phyloP scores from a whole-genome alignment of 1,140 invertebrate species.

The Scaptodrosophila lebanonensis region DNA sequence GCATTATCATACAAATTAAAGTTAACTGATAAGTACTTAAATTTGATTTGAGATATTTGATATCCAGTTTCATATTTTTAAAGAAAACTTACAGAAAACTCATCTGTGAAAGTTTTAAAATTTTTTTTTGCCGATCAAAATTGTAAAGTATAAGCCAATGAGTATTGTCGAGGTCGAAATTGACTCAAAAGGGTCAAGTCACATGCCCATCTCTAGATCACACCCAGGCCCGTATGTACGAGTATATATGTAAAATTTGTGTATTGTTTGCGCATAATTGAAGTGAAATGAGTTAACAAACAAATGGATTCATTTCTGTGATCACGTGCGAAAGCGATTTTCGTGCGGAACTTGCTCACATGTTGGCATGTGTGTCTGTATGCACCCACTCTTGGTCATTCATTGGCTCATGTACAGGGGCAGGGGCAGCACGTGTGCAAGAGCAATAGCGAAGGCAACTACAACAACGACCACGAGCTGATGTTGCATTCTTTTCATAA shows the following conservation, averaged over 20 bases:
- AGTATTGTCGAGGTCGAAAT: too few relatives aligned
- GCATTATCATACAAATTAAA: too few relatives aligned
- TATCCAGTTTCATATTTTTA: too few relatives aligned
- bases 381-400: constrained; percentile 51
- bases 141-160: too few relatives aligned
- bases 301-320: constrained; percentile 66
- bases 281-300: constrained; percentile 73
- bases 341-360: neutral
- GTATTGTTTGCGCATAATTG: constrained; percentile 67
- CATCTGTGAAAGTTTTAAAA: too few relatives aligned
- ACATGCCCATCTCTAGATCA: too few relatives aligned
- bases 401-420: constrained; percentile 38
- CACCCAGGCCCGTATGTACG: too few relatives aligned
- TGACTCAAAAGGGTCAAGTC: too few relatives aligned
- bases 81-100: too few relatives aligned
- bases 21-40: too few relatives aligned
- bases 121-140: too few relatives aligned
- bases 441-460: constrained; percentile 18
- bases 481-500: constrained; percentile 64
- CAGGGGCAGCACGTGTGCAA: constrained; percentile 43
- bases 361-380: neutral
- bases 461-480: constrained; percentile 31
- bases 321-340: constrained; percentile 53
- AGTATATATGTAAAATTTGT: constrained; percentile 7
- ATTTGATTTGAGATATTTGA: too few relatives aligned